A percentile compares a stretch with the other conserved stretches of the same genome.
These are phyloP conservation scores for Thumatha senex DNA, from an alignment of 2,888 invertebrate genomes.

Conservation along the genomic window DNA sequence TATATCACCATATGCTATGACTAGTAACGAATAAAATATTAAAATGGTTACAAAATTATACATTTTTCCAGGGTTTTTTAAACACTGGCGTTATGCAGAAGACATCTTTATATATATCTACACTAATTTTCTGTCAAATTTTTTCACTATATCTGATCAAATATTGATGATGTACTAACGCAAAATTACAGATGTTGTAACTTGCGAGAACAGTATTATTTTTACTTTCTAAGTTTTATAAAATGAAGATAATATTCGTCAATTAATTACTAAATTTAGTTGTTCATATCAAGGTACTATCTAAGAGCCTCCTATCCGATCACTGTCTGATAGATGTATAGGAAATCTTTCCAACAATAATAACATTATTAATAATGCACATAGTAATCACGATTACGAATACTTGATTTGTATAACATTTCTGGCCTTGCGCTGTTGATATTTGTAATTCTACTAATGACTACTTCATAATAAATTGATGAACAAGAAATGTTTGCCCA, in stretches of 20 bases:
- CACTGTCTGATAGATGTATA: not conserved
- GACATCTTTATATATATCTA: too few species aligned
- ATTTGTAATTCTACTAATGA: not conserved
- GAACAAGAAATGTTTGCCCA: not conserved
- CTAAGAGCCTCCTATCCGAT: not conserved
- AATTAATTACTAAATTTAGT: too few species aligned
- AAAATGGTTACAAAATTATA: not conserved
- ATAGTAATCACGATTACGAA: not conserved
- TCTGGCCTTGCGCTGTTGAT: not conserved
- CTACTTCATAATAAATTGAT: not conserved
- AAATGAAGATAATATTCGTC: too few species aligned
- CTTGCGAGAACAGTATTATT: too few species aligned
- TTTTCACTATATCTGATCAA: too few species aligned
- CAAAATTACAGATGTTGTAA: too few species aligned
- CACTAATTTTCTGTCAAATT: too few species aligned
- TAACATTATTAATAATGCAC: not conserved
- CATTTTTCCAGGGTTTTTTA: not conserved
- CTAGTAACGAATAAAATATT: not conserved
- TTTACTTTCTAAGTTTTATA: too few species aligned
- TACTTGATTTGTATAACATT: slow-evolving; percentile 2
- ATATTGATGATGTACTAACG: too few species aligned
- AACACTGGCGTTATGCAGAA: too few species aligned
- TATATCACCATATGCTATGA: not conserved
- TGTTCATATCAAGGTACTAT: not conserved
- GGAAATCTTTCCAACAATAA: not conserved